Evolutionary conservation across 2,797 vertebrate genomes (phyloP).

Genomic region (Nyctibius grandis): DNA sequence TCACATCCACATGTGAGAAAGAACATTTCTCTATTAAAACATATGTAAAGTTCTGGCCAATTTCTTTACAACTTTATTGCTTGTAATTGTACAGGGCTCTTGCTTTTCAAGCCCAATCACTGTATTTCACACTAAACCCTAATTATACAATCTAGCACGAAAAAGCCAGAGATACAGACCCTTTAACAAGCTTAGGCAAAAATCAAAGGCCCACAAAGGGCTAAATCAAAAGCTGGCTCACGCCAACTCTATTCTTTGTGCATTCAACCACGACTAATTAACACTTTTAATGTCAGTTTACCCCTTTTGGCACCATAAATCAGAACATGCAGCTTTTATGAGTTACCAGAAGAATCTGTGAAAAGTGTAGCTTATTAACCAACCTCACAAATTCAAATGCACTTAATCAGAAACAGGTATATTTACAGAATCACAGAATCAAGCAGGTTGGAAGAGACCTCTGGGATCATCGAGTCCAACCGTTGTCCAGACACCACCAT

Average conservation of each 20-base stretch:
- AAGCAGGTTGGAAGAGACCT: too few species aligned
- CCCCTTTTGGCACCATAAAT: conserved; percentile 31
- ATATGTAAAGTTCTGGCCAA: neutral
- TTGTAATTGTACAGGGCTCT: neutral
- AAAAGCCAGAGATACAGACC: neutral
- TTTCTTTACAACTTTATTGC: neutral
- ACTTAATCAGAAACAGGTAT: conserved; percentile 24
- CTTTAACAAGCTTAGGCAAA: conserved; percentile 30
- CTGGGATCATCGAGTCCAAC: too few species aligned
- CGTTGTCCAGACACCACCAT: too few species aligned
- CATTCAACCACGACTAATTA: conserved; percentile 45
- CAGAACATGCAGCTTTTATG: neutral
- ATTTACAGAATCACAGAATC: too few species aligned
- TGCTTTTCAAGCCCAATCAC: neutral
- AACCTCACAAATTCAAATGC: neutral
- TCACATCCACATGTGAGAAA: neutral
- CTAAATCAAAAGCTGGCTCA: conserved; percentile 48
- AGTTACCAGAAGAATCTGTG: conserved; percentile 3
- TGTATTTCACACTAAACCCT: neutral
- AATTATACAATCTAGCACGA: conserved; percentile 9
- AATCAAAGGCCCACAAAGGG: conserved; percentile 10
- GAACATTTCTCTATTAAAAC: neutral
- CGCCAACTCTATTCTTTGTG: neutral
- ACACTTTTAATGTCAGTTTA: conserved; percentile 42
- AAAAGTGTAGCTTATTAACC: conserved; percentile 36